Percentiles rank a stretch among this genome's conserved stretches.
phyloP scores from a whole-genome alignment of 2,888 invertebrate species.

The Agrotis clavis region DNA sequence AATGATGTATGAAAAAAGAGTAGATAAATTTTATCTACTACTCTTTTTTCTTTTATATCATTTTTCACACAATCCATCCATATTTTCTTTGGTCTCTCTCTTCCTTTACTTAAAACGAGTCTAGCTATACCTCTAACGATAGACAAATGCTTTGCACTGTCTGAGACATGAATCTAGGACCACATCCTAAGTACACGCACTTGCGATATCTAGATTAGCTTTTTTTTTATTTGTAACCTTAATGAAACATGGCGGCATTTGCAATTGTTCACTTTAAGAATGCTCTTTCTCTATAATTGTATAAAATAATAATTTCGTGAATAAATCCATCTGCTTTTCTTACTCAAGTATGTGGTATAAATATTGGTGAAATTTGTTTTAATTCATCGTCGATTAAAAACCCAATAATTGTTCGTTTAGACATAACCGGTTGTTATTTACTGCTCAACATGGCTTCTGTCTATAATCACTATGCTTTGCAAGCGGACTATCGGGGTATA shows the following conservation, averaged over 20 bases:
- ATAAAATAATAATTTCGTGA: conserved; percentile 35
- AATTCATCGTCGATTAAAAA: conserved; percentile 26
- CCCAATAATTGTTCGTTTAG: conserved; percentile 19
- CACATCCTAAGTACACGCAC: too few relatives aligned
- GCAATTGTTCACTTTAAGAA: background rate
- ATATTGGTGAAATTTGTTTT: conserved; percentile 36
- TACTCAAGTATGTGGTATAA: conserved; percentile 18
- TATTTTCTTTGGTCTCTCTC: too few relatives aligned
- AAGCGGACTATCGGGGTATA: conserved; percentile 19
- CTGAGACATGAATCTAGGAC: too few relatives aligned
- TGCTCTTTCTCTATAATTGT: conserved; percentile 27
- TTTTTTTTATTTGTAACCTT: background rate
- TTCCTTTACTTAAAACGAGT: too few relatives aligned
- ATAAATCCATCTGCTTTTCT: conserved; percentile 1
- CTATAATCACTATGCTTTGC: conserved; percentile 24
- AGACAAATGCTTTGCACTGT: too few relatives aligned
- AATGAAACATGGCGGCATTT: background rate
- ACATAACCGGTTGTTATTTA: conserved; percentile 37
- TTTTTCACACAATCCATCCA: too few relatives aligned
- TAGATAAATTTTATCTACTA: too few relatives aligned
- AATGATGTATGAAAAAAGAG: too few relatives aligned
- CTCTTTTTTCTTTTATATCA: too few relatives aligned
- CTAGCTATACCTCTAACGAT: too few relatives aligned
- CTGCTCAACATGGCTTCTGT: conserved; percentile 5
- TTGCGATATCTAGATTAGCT: too few relatives aligned